A percentile compares a stretch with the other conserved stretches of the same genome.
phyloP scores from a whole-genome alignment of 2,113 vertebrate species.

The Petrocephalus microphthalmus region DNA sequence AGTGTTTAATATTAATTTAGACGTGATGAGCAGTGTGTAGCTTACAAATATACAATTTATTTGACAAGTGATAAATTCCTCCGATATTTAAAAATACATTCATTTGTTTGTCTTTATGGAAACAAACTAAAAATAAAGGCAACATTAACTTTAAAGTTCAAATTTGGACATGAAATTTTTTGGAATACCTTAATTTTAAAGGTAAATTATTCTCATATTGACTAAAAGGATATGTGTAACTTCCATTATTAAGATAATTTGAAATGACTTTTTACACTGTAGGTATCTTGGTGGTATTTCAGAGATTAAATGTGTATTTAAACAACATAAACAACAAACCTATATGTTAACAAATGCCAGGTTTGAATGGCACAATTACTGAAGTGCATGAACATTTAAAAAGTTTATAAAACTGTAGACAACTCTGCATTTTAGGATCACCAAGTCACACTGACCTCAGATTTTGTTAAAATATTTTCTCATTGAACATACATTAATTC shows the following conservation, averaged over 20 bases:
- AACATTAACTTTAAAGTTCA: slow-evolving; percentile 2
- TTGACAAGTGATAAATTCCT: neutral
- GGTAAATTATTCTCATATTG: neutral
- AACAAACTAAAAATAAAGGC: neutral
- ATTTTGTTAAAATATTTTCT: neutral
- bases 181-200: neutral
- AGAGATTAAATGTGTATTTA: neutral
- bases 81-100: slow-evolving; percentile 11
- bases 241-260: neutral
- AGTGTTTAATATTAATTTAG: neutral
- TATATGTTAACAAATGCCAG: neutral
- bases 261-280: neutral
- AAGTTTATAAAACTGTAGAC: neutral
- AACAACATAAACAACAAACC: neutral
- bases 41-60: slow-evolving; percentile 19
- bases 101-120: slow-evolving; percentile 9
- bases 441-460: neutral
- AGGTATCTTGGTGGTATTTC: neutral
- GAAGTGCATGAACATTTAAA: neutral
- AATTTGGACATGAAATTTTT: neutral
- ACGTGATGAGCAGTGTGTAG: slow-evolving; percentile 6
- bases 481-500: neutral
- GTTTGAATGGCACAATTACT: neutral
- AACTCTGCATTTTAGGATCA: neutral
- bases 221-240: neutral